Conservation (phyloP, 2,113 vertebrate species). For the Malurus melanocephalus region DNA sequence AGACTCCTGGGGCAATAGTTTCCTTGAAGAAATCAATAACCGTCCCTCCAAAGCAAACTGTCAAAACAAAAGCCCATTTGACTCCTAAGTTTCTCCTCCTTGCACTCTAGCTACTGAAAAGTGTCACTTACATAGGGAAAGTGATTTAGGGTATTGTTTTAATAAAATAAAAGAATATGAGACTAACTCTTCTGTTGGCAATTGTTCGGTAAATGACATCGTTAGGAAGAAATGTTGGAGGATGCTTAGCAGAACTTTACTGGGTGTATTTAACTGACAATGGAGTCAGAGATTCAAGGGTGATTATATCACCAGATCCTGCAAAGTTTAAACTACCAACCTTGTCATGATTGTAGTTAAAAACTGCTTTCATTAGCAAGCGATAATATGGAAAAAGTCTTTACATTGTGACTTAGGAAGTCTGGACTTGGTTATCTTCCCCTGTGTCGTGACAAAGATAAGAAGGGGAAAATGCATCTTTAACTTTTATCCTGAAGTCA, state of each 20-base stretch:
- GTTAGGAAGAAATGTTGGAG: background rate
- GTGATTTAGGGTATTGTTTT: background rate
- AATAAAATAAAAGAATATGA: background rate
- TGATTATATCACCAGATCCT: background rate
- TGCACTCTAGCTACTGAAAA: background rate
- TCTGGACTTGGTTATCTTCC: background rate
- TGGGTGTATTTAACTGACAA: background rate
- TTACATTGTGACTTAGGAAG: background rate
- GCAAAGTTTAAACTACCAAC: background rate
- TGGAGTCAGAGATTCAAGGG: background rate
- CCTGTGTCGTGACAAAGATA: background rate
- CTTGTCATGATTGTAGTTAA: background rate
- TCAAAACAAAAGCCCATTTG: slow-evolving; percentile 47
- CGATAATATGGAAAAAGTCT: background rate
- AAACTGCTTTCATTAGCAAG: background rate
- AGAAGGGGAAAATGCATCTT: background rate
- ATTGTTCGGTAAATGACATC: background rate
- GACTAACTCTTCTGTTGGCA: background rate
- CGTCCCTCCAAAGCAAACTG: slow-evolving; percentile 27
- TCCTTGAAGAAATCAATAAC: slow-evolving; percentile 42
- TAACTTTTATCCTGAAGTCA: background rate
- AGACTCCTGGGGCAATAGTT: slow-evolving; percentile 26
- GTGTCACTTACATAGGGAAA: background rate
- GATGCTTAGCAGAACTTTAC: background rate
- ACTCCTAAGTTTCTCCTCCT: background rate